Conservation (phyloP, 2,888 invertebrate genomes). For the Amphipoea oculea region DNA sequence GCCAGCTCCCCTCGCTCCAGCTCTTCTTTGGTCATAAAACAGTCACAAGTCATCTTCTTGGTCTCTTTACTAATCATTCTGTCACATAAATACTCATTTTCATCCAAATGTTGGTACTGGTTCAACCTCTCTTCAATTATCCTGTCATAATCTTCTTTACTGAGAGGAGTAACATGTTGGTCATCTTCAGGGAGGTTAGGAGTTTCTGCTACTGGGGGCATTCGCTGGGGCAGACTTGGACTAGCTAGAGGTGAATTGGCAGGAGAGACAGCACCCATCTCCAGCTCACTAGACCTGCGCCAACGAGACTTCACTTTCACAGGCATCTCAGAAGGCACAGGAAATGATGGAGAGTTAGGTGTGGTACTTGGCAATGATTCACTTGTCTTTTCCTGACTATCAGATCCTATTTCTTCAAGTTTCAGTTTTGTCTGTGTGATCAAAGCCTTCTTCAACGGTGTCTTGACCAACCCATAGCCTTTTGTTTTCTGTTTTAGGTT, state of each 20-base stretch:
- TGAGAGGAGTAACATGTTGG: conserved; percentile 70
- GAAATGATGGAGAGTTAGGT: conserved; percentile 84
- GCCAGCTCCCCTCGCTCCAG: conserved; percentile 95
- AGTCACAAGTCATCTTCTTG: conserved; percentile 98
- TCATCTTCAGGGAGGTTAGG: conserved; percentile 75
- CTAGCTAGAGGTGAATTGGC: conserved; percentile 84
- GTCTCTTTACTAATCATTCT: conserved; percentile 97
- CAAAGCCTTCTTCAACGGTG: conserved; percentile 86
- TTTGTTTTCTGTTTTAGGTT: conserved; percentile 92
- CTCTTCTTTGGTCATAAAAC: conserved; percentile 97
- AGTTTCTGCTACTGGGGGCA: conserved; percentile 75
- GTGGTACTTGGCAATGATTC: conserved; percentile 75
- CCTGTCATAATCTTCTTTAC: conserved; percentile 86
- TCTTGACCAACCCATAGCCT: conserved; percentile 92
- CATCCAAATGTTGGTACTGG: conserved; percentile 94
- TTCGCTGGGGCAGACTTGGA: conserved; percentile 79
- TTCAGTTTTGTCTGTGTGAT: conserved; percentile 89
- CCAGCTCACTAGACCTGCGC: conserved; percentile 94
- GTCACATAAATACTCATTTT: conserved; percentile 96
- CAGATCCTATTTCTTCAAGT: conserved; percentile 91
- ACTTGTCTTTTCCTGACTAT: conserved; percentile 85
- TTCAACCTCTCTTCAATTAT: conserved; percentile 91
- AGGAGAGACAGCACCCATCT: conserved; percentile 90
- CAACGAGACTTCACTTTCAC: conserved; percentile 95
- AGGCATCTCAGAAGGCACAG: conserved; percentile 91